phyloP scores from a whole-genome alignment of 2,797 vertebrate species.

The Bradypus variegatus region DNA sequence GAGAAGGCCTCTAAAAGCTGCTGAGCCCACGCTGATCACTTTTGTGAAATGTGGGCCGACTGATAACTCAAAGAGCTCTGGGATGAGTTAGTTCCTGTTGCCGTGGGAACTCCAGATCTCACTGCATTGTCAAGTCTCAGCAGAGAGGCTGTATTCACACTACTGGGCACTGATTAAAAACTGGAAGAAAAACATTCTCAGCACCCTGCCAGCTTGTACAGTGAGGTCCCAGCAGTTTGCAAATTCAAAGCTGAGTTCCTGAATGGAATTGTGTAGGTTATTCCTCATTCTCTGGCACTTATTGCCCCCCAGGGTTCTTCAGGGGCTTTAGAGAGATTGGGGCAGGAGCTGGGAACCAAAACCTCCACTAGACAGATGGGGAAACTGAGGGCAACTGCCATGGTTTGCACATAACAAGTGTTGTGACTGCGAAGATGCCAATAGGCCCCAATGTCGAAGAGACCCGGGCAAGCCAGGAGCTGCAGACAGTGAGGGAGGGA shows the following conservation, averaged over 20 bases:
- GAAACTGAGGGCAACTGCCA: conserved; percentile 57
- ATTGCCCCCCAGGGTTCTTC: conserved; percentile 53
- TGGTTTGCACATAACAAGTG: neutral
- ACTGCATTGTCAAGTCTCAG: conserved; percentile 65
- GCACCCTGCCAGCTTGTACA: conserved; percentile 63
- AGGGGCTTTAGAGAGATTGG: conserved; percentile 41
- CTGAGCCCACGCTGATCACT: conserved; percentile 66
- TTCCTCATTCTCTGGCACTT: conserved; percentile 60
- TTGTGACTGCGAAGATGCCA: conserved; percentile 11
- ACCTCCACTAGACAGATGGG: conserved; percentile 56
- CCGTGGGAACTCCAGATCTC: conserved; percentile 71
- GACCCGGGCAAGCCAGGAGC: conserved; percentile 23
- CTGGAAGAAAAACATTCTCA: conserved; percentile 63
- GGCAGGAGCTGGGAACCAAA: conserved; percentile 43
- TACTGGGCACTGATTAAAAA: conserved; percentile 69
- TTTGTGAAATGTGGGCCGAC: conserved; percentile 68
- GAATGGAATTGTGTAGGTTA: conserved; percentile 58
- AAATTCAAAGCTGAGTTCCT: conserved; percentile 65
- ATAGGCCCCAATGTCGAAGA: neutral
- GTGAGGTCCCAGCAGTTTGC: conserved; percentile 65
- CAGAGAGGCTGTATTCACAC: conserved; percentile 64
- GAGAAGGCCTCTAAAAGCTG: conserved; percentile 63
- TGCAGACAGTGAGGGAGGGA: conserved; percentile 23
- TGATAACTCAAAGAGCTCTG: conserved; percentile 67
- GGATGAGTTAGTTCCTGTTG: conserved; percentile 68